These are phyloP conservation scores for Lagothrix lagotricha DNA, from an alignment of 2,797 vertebrate genomes.

Conservation along the genomic window DNA sequence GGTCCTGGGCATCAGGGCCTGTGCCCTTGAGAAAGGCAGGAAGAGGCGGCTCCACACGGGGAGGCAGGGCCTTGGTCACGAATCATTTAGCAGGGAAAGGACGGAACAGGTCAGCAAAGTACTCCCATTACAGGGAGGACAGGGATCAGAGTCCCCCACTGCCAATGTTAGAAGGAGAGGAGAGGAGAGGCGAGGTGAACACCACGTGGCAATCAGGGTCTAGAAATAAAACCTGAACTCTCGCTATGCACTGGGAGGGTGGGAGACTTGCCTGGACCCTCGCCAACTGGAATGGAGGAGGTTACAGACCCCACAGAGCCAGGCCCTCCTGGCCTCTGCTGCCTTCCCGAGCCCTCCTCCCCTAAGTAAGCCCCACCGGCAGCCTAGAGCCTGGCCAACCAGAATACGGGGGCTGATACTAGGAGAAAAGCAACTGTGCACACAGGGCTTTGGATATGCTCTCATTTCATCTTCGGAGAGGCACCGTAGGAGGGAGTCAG, in stretches of 20 bases:
- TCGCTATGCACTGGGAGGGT: no score
- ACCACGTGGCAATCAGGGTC: rapidly evolving
- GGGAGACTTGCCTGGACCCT: not conserved
- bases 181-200: not conserved
- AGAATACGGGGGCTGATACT: not conserved
- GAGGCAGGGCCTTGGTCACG: not conserved
- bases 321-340: not conserved
- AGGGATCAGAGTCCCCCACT: not conserved
- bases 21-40: constrained; percentile 13
- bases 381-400: not conserved
- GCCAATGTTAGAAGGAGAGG: not conserved
- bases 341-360: not conserved
- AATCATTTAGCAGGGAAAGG: not conserved
- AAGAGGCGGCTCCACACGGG: not conserved
- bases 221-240: not conserved
- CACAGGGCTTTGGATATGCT: rapidly evolving
- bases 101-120: not conserved
- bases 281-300: not conserved
- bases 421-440: rapidly evolving
- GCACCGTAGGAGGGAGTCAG: rapidly evolving
- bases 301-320: not conserved
- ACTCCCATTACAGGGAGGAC: no score
- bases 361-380: not conserved
- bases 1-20: not conserved
- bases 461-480: not conserved